These are phyloP conservation scores for Dendronephthya gigantea DNA, from an alignment of 64 coral and sea anemone genomes.

Conservation along the genomic window DNA sequence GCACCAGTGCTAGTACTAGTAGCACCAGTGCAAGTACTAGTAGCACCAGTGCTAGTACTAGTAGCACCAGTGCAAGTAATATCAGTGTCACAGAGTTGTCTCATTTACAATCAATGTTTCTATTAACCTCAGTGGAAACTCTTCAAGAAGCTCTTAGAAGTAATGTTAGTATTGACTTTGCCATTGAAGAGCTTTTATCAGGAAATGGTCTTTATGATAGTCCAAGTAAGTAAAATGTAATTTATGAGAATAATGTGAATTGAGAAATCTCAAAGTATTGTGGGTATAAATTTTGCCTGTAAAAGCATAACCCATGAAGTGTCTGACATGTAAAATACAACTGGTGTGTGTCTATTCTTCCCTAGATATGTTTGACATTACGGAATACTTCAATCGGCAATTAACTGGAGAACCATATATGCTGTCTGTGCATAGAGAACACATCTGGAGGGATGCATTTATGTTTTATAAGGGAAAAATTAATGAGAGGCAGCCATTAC, in stretches of 20 bases:
- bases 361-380: no score
- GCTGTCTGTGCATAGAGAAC: no score
- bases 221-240: background rate
- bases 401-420: no score
- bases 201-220: background rate
- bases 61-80: background rate
- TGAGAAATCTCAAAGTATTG: background rate
- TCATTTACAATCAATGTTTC: conserved; percentile 1
- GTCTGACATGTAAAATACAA: no score
- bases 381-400: no score
- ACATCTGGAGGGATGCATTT: background rate
- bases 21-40: background rate
- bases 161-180: conserved; percentile 9
- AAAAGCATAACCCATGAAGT: no score
- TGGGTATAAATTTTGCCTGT: no score
- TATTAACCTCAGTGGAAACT: conserved; percentile 1
- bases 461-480: background rate
- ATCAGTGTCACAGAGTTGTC: conserved; percentile 7
- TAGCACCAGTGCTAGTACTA: background rate
- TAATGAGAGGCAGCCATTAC: no score
- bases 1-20: background rate
- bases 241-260: background rate
- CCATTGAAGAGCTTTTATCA: background rate
- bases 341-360: no score
- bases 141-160: background rate